Conservation (phyloP, 2,113 vertebrate genomes). For the Callipepla californica region DNA sequence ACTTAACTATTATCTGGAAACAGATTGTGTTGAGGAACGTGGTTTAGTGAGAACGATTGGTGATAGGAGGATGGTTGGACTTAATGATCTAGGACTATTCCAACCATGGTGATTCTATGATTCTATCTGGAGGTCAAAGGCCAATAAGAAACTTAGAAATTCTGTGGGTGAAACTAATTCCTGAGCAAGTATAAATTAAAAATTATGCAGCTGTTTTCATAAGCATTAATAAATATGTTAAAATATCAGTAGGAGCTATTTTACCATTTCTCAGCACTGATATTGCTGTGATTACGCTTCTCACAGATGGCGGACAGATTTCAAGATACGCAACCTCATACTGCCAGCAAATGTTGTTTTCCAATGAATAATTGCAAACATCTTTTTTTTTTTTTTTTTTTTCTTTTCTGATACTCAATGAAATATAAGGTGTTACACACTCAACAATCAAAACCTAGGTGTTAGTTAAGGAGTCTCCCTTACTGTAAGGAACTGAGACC, state of each 20-base stretch:
- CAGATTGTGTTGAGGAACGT: no score
- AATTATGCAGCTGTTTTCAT: background rate
- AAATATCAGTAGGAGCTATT: background rate
- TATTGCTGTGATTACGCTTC: background rate
- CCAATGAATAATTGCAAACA: background rate
- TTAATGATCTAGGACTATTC: no score
- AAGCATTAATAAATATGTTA: background rate
- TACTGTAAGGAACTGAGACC: background rate
- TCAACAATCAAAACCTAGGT: background rate
- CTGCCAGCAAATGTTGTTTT: background rate
- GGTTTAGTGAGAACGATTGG: no score
- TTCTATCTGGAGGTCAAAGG: background rate
- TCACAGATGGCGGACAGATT: background rate
- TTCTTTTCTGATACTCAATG: background rate
- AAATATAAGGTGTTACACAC: background rate
- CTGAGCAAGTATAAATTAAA: background rate
- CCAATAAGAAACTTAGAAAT: background rate
- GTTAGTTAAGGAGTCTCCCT: background rate
- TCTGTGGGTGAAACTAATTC: background rate
- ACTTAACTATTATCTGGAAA: background rate
- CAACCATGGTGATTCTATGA: no score
- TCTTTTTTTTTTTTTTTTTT: no score
- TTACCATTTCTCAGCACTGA: background rate
- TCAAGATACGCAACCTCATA: background rate
- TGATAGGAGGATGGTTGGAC: no score